phyloP scores from a whole-genome alignment of 2,797 vertebrate species.

The Etheostoma nigrum region DNA sequence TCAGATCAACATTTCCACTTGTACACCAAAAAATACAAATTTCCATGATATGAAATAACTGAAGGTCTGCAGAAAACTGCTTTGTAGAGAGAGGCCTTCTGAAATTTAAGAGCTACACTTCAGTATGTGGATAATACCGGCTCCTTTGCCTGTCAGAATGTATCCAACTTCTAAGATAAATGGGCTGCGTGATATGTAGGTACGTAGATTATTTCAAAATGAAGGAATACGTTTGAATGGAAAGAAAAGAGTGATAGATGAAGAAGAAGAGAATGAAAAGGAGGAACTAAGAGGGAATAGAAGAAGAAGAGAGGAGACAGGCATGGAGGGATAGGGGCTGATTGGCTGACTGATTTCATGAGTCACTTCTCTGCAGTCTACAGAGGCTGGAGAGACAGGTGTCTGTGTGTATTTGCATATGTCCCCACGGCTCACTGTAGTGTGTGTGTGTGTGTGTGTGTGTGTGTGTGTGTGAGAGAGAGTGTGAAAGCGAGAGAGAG shows the following conservation, averaged over 20 bases:
- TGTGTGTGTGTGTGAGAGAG: background rate
- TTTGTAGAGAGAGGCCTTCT: background rate
- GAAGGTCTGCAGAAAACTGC: background rate
- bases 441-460: background rate
- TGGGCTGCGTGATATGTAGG: background rate
- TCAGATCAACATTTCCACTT: no score
- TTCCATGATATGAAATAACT: no score
- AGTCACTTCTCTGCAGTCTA: constrained; percentile 40
- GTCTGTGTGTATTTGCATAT: constrained; percentile 24
- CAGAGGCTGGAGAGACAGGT: constrained; percentile 41
- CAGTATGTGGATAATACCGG: background rate
- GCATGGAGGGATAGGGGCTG: constrained; percentile 16
- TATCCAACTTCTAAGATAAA: background rate
- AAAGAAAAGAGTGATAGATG: background rate
- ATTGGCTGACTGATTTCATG: constrained; percentile 51
- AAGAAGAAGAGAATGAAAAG: background rate
- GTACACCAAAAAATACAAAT: no score
- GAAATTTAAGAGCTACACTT: background rate
- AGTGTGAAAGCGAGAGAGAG: no score
- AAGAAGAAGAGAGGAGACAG: constrained; percentile 23
- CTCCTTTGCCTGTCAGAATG: background rate
- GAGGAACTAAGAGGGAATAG: background rate
- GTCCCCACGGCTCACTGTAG: background rate
- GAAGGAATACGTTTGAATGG: background rate
- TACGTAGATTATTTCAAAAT: background rate